phyloP scores from a whole-genome alignment of 2,113 vertebrate genomes.

The Tachycineta bicolor region DNA sequence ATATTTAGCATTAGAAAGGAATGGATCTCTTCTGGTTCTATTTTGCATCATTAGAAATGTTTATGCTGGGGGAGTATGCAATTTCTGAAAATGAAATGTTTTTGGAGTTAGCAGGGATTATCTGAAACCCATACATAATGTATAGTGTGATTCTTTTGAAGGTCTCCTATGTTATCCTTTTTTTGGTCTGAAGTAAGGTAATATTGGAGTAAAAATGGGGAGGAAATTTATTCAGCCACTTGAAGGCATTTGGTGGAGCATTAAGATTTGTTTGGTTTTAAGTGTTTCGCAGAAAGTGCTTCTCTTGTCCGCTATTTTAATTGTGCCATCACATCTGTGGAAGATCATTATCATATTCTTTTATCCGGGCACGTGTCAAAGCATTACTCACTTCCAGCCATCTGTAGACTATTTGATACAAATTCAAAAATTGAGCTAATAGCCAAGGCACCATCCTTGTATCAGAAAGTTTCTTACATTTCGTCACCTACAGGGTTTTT shows the following conservation, averaged over 20 bases:
- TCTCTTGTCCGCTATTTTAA: not conserved
- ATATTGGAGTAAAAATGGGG: not conserved
- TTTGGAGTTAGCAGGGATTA: slow-evolving; percentile 33
- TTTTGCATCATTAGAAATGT: slow-evolving; percentile 40
- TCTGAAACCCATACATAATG: slow-evolving; percentile 35
- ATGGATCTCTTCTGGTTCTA: slow-evolving; percentile 12
- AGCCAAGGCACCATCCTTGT: not conserved
- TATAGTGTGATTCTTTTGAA: slow-evolving; percentile 12
- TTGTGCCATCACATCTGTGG: slow-evolving; percentile 18
- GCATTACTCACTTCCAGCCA: not conserved
- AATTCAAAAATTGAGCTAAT: not conserved
- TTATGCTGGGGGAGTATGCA: slow-evolving; percentile 13
- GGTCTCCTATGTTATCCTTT: not conserved
- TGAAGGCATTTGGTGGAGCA: slow-evolving; percentile 5
- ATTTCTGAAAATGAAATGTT: slow-evolving; percentile 52
- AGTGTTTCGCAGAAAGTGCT: slow-evolving; percentile 12
- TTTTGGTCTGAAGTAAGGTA: not conserved
- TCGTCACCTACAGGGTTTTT: slow-evolving; percentile 6
- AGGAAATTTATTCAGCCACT: slow-evolving; percentile 33
- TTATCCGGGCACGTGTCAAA: not conserved
- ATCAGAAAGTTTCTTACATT: not conserved
- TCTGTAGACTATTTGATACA: not conserved
- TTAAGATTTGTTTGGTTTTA: slow-evolving; percentile 22
- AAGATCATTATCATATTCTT: slow-evolving; percentile 27
- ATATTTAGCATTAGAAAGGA: slow-evolving; percentile 43